These are phyloP conservation scores for Orthonevra nobilis DNA, from an alignment of 2,888 invertebrate species.

Conservation along the genomic window DNA sequence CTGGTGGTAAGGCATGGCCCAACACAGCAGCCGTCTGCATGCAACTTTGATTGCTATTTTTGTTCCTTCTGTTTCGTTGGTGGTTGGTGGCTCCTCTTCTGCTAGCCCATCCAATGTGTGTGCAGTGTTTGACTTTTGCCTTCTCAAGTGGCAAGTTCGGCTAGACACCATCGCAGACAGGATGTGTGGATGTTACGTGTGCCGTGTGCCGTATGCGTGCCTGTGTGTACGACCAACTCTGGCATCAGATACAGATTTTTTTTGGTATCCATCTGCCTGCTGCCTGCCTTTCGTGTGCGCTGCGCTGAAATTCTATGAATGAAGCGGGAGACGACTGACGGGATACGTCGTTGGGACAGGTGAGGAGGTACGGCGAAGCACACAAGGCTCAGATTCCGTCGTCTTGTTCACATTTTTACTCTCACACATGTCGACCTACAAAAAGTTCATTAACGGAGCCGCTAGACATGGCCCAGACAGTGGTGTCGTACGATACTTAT, in stretches of 20 bases:
- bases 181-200: constrained; percentile 16
- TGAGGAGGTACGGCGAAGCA: constrained; percentile 1
- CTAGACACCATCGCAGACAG: constrained; percentile 66
- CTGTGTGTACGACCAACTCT: constrained; percentile 18
- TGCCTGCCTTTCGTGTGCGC: constrained; percentile 25
- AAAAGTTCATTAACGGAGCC: constrained; percentile 80
- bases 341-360: not conserved
- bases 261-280: too few species aligned
- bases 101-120: constrained; percentile 29
- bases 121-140: constrained; percentile 56
- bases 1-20: constrained; percentile 42
- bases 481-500: constrained; percentile 60
- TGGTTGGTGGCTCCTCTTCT: constrained; percentile 29
- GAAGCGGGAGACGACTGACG: constrained; percentile 45
- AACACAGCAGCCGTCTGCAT: constrained; percentile 43
- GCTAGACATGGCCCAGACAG: constrained; percentile 80
- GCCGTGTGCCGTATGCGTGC: constrained; percentile 7
- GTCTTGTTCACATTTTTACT: constrained; percentile 64
- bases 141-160: constrained; percentile 61
- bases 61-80: constrained; percentile 12
- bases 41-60: constrained; percentile 2
- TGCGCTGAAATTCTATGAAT: constrained; percentile 62
- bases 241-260: constrained; percentile 22
- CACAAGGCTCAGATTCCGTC: constrained; percentile 41
- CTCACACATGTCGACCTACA: constrained; percentile 78